phyloP scores from a whole-genome alignment of 2,888 invertebrate genomes.

The Venusia cambrica region DNA sequence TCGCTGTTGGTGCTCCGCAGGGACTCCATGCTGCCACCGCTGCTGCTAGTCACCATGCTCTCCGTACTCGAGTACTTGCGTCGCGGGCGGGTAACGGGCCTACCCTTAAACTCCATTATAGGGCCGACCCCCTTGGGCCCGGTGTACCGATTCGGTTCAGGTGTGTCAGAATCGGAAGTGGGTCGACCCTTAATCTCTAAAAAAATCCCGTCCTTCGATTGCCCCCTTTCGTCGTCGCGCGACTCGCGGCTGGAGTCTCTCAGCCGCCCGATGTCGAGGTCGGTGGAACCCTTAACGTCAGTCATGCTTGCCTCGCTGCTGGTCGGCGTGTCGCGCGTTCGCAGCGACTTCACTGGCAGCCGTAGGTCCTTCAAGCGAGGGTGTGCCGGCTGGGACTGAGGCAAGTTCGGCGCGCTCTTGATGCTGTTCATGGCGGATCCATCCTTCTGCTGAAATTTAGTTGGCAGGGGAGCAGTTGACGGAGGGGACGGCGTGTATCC shows the following conservation, averaged over 20 bases:
- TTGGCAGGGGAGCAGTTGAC: constrained; percentile 90
- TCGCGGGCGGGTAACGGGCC: constrained; percentile 78
- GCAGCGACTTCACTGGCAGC: constrained; percentile 85
- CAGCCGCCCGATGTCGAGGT: constrained; percentile 72
- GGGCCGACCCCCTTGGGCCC: constrained; percentile 81
- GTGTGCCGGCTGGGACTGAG: constrained; percentile 84
- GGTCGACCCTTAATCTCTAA: constrained; percentile 88
- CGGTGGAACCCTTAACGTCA: constrained; percentile 81
- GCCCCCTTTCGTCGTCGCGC: constrained; percentile 85
- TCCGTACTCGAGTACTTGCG: constrained; percentile 89
- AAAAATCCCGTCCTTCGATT: constrained; percentile 85
- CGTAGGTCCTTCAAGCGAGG: constrained; percentile 87
- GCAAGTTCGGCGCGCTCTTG: constrained; percentile 89
- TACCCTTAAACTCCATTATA: constrained; percentile 83
- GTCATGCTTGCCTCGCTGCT: constrained; percentile 83
- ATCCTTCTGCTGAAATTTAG: constrained; percentile 89
- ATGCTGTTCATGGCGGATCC: constrained; percentile 88
- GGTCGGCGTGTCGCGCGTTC: constrained; percentile 82
- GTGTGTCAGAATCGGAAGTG: constrained; percentile 80
- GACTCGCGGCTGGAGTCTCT: constrained; percentile 77
- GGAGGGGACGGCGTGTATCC: constrained; percentile 91
- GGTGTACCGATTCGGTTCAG: constrained; percentile 78
- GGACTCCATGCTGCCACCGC: constrained; percentile 93
- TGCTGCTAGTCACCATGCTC: constrained; percentile 93
- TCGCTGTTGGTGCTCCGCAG: constrained; percentile 93